These are phyloP conservation scores for Diabrotica virgifera DNA, from an alignment of 1,140 invertebrate species.

Conservation along the genomic window DNA sequence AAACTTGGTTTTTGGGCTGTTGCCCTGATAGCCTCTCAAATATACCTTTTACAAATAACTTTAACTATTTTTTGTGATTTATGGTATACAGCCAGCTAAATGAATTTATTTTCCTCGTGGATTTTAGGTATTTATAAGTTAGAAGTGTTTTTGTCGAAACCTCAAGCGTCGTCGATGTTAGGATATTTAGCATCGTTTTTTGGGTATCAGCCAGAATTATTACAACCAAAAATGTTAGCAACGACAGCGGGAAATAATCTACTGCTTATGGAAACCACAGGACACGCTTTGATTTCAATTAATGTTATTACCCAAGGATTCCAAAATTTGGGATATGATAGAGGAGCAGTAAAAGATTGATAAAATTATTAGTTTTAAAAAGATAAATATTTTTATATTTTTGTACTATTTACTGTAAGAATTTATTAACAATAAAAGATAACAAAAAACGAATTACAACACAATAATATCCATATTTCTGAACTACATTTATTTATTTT, in stretches of 20 bases:
- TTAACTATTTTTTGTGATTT: no score
- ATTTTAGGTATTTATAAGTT: conserved; percentile 38
- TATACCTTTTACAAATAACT: no score
- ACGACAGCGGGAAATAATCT: conserved; percentile 44
- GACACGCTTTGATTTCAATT: conserved; percentile 31
- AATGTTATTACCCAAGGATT: conserved; percentile 41
- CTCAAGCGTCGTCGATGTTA: conserved; percentile 39
- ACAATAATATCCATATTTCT: no score
- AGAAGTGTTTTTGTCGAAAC: conserved; percentile 38
- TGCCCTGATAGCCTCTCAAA: no score
- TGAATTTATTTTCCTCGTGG: no score
- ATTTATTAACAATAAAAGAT: no score
- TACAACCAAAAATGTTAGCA: conserved; percentile 45
- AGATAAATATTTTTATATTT: no score
- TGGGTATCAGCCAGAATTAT: conserved; percentile 46
- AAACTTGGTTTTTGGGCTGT: no score
- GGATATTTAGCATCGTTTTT: conserved; percentile 45
- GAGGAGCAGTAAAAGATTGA: conserved; percentile 24
- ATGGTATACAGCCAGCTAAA: no score
- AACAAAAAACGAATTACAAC: no score
- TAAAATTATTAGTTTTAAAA: background rate
- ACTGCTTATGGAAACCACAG: conserved; percentile 41
- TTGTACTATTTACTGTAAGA: no score
- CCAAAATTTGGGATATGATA: conserved; percentile 40
- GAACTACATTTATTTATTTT: no score